Evolutionary conservation across 2,888 invertebrate species (phyloP).

Genomic region (Tethea ocularis): DNA sequence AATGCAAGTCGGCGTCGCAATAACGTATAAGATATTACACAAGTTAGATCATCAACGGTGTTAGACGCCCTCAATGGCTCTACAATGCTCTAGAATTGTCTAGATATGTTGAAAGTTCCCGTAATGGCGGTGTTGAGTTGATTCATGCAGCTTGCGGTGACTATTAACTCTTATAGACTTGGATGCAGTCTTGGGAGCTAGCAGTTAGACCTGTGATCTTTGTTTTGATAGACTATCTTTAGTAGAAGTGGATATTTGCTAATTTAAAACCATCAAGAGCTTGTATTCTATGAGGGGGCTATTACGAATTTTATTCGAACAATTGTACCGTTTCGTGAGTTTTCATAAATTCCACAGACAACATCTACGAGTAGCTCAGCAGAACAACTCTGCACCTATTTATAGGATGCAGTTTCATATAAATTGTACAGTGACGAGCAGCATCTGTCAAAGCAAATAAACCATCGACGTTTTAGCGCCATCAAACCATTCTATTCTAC

Average conservation of each 20-base stretch:
- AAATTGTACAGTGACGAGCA: background rate
- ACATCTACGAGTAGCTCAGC: background rate
- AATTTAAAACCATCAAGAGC: background rate
- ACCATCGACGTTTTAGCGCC: slow-evolving; percentile 44
- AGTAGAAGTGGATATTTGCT: background rate
- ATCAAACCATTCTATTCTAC: slow-evolving; percentile 38
- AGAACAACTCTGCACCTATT: background rate
- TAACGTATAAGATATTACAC: slow-evolving; percentile 68
- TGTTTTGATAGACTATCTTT: background rate
- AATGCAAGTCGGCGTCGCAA: slow-evolving; percentile 58
- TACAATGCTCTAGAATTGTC: slow-evolving; percentile 39
- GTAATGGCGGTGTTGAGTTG: slow-evolving; percentile 54
- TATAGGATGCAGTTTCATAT: background rate
- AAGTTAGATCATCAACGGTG: slow-evolving; percentile 73
- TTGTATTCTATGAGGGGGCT: background rate
- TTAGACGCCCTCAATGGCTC: slow-evolving; percentile 53
- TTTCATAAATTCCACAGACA: slow-evolving; percentile 5
- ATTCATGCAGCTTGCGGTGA: slow-evolving; percentile 54
- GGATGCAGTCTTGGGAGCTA: slow-evolving; percentile 1
- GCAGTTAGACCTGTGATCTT: no score
- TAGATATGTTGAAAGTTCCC: slow-evolving; percentile 53
- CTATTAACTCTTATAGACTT: slow-evolving; percentile 7
- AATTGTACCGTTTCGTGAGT: slow-evolving; percentile 4
- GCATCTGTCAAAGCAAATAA: slow-evolving; percentile 42
- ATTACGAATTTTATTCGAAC: background rate